Evolutionary conservation across 1,140 invertebrate species (phyloP).

Genomic region (Lordiphosa mommai): DNA sequence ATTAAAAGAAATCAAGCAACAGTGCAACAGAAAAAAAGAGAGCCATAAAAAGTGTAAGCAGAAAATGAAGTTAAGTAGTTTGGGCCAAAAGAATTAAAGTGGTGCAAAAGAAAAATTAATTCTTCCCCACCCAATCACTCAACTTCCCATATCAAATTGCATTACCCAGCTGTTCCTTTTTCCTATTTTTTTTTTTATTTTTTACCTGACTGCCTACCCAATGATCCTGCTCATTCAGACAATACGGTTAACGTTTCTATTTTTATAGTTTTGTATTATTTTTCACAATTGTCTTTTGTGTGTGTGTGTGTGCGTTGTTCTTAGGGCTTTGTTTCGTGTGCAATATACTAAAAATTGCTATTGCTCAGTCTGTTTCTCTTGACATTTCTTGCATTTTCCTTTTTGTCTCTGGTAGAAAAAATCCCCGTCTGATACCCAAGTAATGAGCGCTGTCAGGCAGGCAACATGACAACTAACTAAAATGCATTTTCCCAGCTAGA

Average conservation of each 20-base stretch:
- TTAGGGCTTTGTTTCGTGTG: slow-evolving; percentile 27
- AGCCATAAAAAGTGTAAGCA: slow-evolving; percentile 64
- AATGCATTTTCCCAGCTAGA: slow-evolving; percentile 9
- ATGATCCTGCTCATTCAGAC: slow-evolving; percentile 3
- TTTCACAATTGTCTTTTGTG: slow-evolving; percentile 28
- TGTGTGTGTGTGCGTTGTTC: too few species aligned
- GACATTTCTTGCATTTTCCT: slow-evolving; percentile 36
- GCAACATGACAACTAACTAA: slow-evolving; percentile 13
- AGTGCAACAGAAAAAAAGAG: slow-evolving; percentile 22
- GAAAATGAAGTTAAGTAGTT: slow-evolving; percentile 39
- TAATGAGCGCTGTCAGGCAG: slow-evolving; percentile 34
- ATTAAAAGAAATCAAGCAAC: slow-evolving; percentile 74
- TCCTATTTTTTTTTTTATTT: neutral
- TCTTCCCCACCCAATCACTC: slow-evolving; percentile 4
- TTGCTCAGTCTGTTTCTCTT: slow-evolving; percentile 9
- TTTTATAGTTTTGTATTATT: slow-evolving; percentile 22
- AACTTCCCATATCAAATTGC: slow-evolving; percentile 6
- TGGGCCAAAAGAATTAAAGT: slow-evolving; percentile 11
- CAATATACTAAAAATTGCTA: slow-evolving; percentile 28
- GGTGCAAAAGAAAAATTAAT: slow-evolving; percentile 16
- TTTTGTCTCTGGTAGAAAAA: slow-evolving; percentile 33
- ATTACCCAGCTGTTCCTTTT: slow-evolving; percentile 5
- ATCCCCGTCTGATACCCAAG: slow-evolving; percentile 50
- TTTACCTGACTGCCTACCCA: slow-evolving; percentile 5
- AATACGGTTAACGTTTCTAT: slow-evolving; percentile 26